Base-by-base conservation (phyloP, 1,140 invertebrate species). In the Sinonovacula constricta region DNA sequence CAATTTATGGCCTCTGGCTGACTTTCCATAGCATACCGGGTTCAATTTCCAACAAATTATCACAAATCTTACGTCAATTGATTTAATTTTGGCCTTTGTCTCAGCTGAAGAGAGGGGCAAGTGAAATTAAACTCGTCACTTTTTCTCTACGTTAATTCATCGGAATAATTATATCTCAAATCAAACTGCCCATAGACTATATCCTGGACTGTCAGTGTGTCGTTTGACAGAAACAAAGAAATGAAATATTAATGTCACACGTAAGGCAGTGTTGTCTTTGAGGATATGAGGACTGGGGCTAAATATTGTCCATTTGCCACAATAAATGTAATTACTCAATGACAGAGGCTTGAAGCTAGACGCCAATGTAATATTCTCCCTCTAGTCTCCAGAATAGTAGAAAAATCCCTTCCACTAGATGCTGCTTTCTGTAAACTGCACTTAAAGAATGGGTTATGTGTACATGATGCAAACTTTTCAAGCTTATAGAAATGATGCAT, bases 51-150 rank as follows among this genome's bases (percentile, higher is more conserved):
- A n/a, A 45, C 51, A 33, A 75, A 75, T 57, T 66, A 63, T 39
- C 36, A 18, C 34, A 18, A 66, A 54, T 39, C 34, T 75, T 75
- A 75, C 72, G 31, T 75, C 72, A 75, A 36, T 39, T 75, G 72
- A 75, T 75, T 75, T 56, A 36, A 75, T 75, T 75, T 66, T 24
- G 4, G 39, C 62, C 60, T 65, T 66, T 66, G 62, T 66, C 62
- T 56, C 39, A 57, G 49, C 3, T n/a, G 51, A 22, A 31, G 0
- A n/a, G 24, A 57, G 49, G 30, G 26, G 51, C 45, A 39, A 33
- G 72, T 15, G 65, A 75, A 75, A 66, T 75, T 66, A 75, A 75
- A 75, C 60, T 75, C 66, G 72, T 22, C 72, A 66, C 72, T 39
- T 75, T 56, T 66, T n/a, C n/a, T 63, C 12, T 62, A 63, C 28